Evolutionary conservation across 2,888 invertebrate species (phyloP).

Genomic region (Brachynemurus nebulosus): DNA sequence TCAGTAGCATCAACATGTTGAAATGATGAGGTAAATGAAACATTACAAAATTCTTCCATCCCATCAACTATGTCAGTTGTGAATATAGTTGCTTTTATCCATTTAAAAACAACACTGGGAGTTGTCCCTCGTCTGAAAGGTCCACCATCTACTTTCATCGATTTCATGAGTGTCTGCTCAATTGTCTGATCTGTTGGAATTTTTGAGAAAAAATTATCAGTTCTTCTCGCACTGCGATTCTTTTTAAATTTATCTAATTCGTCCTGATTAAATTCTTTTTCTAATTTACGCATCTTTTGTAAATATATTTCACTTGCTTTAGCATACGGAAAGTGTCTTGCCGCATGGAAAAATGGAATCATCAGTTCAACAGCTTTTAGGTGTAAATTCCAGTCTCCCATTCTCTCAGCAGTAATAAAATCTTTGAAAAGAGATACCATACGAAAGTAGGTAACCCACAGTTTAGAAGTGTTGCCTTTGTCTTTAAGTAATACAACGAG

Average conservation of each 20-base stretch:
- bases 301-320: constrained; percentile 17
- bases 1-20: constrained; percentile 6
- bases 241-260: constrained; percentile 1
- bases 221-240: constrained; percentile 7
- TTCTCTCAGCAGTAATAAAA: constrained; percentile 15
- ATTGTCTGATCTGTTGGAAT: constrained; percentile 1
- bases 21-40: constrained; percentile 7
- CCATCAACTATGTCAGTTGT: constrained; percentile 1
- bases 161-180: constrained; percentile 5
- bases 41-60: constrained; percentile 9
- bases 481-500: too few relatives aligned
- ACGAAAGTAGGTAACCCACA: background rate
- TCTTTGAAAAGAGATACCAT: constrained; percentile 5
- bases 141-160: background rate
- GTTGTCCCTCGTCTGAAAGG: background rate
- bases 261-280: constrained; percentile 2
- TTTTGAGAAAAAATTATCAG: constrained; percentile 6
- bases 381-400: constrained; percentile 14
- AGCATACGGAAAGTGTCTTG: constrained; percentile 19
- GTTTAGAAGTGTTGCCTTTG: constrained; percentile 8
- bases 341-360: constrained; percentile 13
- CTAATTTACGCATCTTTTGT: constrained; percentile 14
- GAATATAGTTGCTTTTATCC: background rate
- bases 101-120: background rate
- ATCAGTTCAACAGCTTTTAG: constrained; percentile 12